Evolutionary conservation across 2,113 vertebrate genomes (phyloP).

Genomic region (Coryphaenoides rupestris): DNA sequence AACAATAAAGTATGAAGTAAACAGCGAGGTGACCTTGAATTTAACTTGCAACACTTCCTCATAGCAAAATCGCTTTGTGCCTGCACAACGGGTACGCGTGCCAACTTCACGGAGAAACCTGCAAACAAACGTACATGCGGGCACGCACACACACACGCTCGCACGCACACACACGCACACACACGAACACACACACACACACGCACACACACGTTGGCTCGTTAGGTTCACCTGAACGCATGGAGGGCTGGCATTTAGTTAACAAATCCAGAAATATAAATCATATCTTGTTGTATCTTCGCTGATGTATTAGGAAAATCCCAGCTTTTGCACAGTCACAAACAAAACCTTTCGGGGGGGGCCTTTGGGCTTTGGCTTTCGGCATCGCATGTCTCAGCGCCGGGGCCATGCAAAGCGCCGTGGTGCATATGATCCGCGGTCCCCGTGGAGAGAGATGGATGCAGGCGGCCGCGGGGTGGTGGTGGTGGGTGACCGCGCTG

Average conservation of each 20-base stretch:
- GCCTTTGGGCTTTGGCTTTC: slow-evolving; percentile 22
- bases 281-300: slow-evolving; percentile 28
- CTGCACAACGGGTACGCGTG: too few relatives aligned
- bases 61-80: too few relatives aligned
- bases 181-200: slow-evolving; percentile 9
- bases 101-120: too few relatives aligned
- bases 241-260: slow-evolving; percentile 48
- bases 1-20: too few relatives aligned
- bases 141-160: slow-evolving; percentile 5
- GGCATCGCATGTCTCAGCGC: slow-evolving; percentile 45
- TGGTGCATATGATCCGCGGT: slow-evolving; percentile 33
- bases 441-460: slow-evolving; percentile 19
- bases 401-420: slow-evolving; percentile 56
- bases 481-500: slow-evolving; percentile 36
- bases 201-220: slow-evolving; percentile 2
- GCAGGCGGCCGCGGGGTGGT: too few relatives aligned
- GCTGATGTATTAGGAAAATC: slow-evolving; percentile 62
- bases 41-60: too few relatives aligned
- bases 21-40: too few relatives aligned
- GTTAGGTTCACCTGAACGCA: background rate
- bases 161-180: slow-evolving; percentile 22
- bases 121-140: too few relatives aligned
- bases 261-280: slow-evolving; percentile 43
- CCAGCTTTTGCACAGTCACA: slow-evolving; percentile 44
- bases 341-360: slow-evolving; percentile 18